Percentiles rank a stretch among this genome's conserved stretches.
Conservation (phyloP, 2,888 invertebrate genomes). For the Cyrtodaria siliqua region DNA sequence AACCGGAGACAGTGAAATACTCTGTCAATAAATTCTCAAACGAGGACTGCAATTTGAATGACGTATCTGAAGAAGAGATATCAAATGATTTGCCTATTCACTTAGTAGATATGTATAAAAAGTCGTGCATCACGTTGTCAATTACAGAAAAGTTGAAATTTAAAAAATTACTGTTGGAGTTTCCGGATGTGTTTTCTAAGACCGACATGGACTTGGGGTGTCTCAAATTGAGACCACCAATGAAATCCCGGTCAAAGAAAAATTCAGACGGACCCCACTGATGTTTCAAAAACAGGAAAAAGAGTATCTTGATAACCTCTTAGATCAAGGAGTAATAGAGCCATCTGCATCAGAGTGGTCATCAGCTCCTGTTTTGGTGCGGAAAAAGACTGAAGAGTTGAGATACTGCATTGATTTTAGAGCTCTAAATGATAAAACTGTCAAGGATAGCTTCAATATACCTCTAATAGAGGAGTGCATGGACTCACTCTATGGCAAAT, state of each 20-base stretch:
- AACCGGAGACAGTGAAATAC: background rate
- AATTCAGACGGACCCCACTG: slow-evolving; percentile 7
- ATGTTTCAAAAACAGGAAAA: background rate
- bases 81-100: too few species aligned
- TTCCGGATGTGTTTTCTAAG: too few species aligned
- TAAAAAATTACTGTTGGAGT: too few species aligned
- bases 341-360: background rate
- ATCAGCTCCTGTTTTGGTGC: slow-evolving; percentile 10
- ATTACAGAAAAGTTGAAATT: too few species aligned
- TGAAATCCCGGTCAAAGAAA: slow-evolving; percentile 15
- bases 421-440: background rate
- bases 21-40: too few species aligned
- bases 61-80: too few species aligned
- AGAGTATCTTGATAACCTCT: slow-evolving; percentile 1
- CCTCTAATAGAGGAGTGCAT: slow-evolving; percentile 22
- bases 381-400: slow-evolving; percentile 11
- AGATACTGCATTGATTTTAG: slow-evolving; percentile 12
- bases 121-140: too few species aligned
- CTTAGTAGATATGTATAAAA: too few species aligned
- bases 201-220: too few species aligned
- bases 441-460: slow-evolving; percentile 1
- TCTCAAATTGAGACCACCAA: slow-evolving; percentile 1
- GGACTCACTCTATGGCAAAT: background rate
- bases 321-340: slow-evolving; percentile 9
- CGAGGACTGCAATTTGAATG: background rate